Evolutionary conservation across 2,797 vertebrate species (phyloP), one percentile per base, ranked within the genome.

Genomic region (Ibycter americanus): DNA sequence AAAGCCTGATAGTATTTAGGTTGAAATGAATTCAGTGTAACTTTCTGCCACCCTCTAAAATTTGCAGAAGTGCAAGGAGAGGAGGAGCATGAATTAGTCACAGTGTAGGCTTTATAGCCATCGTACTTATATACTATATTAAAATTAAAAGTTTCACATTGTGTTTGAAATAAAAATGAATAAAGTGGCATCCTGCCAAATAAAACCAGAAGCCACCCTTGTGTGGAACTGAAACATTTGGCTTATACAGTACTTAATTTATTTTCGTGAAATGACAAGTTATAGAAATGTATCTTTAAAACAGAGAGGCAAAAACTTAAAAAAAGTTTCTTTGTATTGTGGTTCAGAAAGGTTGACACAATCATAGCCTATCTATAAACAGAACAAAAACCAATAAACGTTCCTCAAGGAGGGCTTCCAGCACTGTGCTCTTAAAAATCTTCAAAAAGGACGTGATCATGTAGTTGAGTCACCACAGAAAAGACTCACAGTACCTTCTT

Each of bases 71-170:
- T 81, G 81, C 62, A 91, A 95, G 74, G 44, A 94, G 42, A 94
- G 34, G 79, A 93, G 51, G 44, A 96, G 47, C 71, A 81, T 95
- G 94, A 96, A 89, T 94, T 96, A 97, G 95, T 94, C 67, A 92
- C 42, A 82, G 55, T 95, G n/a, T 87, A 91, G 89, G 89, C 88
- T 96, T 97, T 97, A 63, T 95, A 94, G 84, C 84, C 73, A 42
- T 95, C 89, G 42, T 81, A 91, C 82, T 96, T 95, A 94, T 59
- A 92, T 79, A 95, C 80, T 94, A 34, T 86, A 97, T 95, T 95
- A n/a, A 87, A 98, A 98, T 98, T 97, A 97, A 98, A 98, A 96
- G 94, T 95, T 98, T 98, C 92, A 87, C 92, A 97, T 97, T 98
- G 94, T 97, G 82, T 97, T 96, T 95, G 96, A 98, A 98, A 98